Evolutionary conservation across 2,888 invertebrate genomes (phyloP).

Genomic region (Abrostola tripartita): DNA sequence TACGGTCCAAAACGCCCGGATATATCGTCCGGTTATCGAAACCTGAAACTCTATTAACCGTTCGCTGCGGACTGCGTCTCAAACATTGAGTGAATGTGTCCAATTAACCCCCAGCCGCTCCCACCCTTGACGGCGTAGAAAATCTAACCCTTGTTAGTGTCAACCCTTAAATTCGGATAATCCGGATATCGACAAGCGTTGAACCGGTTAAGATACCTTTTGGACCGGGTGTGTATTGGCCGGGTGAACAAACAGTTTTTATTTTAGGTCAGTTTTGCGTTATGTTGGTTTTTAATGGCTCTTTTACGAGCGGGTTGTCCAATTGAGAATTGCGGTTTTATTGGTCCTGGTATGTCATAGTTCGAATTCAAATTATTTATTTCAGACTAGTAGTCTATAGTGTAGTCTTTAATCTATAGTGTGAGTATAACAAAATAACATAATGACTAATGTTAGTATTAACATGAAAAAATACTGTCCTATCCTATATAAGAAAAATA

Average conservation of each 20-base stretch:
- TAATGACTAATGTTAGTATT: too few species aligned
- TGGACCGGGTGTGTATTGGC: conserved; percentile 43
- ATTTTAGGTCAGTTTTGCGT: conserved; percentile 26
- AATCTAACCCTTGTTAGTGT: conserved; percentile 83
- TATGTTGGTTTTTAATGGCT: conserved; percentile 26
- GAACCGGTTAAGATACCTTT: conserved; percentile 70
- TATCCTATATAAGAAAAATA: too few species aligned
- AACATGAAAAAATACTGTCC: too few species aligned
- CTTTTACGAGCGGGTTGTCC: conserved; percentile 22
- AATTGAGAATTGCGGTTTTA: conserved; percentile 28
- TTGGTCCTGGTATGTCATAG: conserved; percentile 9
- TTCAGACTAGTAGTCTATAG: too few species aligned
- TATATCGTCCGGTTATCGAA: conserved; percentile 43
- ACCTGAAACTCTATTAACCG: conserved; percentile 53
- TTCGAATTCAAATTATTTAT: too few species aligned
- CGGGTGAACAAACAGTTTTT: conserved; percentile 16
- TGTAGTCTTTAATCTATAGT: too few species aligned
- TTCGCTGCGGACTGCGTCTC: conserved; percentile 42
- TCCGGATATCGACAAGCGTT: conserved; percentile 75
- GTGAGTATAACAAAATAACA: too few species aligned
- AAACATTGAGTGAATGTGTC: conserved; percentile 64
- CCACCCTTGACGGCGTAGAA: conserved; percentile 65
- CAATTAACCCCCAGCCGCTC: conserved; percentile 59
- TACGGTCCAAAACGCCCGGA: conserved; percentile 38
- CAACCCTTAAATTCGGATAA: conserved; percentile 78